These are phyloP conservation scores for Dunckerocampus dactyliophorus DNA, from an alignment of 2,113 vertebrate genomes.

Conservation along the genomic window DNA sequence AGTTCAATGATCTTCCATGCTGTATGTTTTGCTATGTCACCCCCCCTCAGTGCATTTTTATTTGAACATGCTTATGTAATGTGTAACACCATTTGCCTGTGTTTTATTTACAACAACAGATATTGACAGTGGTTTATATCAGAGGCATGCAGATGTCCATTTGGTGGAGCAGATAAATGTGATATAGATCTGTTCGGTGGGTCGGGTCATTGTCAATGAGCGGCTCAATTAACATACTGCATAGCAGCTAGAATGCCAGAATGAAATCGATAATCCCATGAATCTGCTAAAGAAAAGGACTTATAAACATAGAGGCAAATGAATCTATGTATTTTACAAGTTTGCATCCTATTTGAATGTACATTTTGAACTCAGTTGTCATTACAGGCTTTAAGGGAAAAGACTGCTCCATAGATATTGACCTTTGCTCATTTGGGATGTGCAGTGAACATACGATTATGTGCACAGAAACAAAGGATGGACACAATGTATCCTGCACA, in stretches of 20 bases:
- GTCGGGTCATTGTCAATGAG: slow-evolving; percentile 63
- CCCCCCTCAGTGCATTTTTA: slow-evolving; percentile 19
- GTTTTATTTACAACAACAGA: slow-evolving; percentile 70
- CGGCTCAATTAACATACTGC: slow-evolving; percentile 73
- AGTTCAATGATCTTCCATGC: no score
- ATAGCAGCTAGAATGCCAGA: slow-evolving; percentile 59
- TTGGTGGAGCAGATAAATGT: slow-evolving; percentile 64
- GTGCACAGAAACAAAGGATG: slow-evolving; percentile 53
- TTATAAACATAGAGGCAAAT: slow-evolving; percentile 58
- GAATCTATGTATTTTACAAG: slow-evolving; percentile 28
- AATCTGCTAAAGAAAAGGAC: slow-evolving; percentile 64
- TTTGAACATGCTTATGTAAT: slow-evolving; percentile 21
- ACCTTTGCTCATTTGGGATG: slow-evolving; percentile 61
- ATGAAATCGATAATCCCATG: slow-evolving; percentile 63
- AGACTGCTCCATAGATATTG: slow-evolving; percentile 62
- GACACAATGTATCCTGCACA: slow-evolving; percentile 59
- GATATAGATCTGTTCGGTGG: slow-evolving; percentile 66
- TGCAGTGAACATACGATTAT: slow-evolving; percentile 59
- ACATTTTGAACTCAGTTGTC: background rate
- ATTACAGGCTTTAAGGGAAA: slow-evolving; percentile 61
- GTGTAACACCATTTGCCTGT: slow-evolving; percentile 35
- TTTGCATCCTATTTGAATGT: slow-evolving; percentile 16
- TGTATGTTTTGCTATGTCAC: background rate
- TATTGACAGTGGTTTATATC: slow-evolving; percentile 63
- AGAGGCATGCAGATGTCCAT: slow-evolving; percentile 54